Percentiles rank a stretch among this genome's conserved stretches.
Conservation (phyloP, 2,797 vertebrate genomes). For the Sitta carolinensis region DNA sequence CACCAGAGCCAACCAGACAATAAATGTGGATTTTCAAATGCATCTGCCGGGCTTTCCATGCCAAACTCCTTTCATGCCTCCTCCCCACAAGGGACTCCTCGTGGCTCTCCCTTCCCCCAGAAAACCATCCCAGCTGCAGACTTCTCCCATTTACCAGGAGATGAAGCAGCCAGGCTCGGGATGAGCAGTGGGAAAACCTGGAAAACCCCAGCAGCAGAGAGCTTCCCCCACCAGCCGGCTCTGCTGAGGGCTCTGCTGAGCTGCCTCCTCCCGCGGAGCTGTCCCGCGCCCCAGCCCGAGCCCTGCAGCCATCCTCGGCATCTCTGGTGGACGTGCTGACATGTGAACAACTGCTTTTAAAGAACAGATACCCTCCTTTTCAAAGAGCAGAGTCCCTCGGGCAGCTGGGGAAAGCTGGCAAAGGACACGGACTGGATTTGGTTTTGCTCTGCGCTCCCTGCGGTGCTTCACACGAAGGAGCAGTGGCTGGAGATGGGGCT, state of each 20-base stretch:
- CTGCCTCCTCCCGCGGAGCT: not conserved
- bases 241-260: constrained; percentile 29
- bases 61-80: not conserved
- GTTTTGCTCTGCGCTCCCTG: not conserved
- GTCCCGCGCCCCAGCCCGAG: not conserved
- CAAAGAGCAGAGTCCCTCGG: constrained; percentile 35
- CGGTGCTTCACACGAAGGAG: not conserved
- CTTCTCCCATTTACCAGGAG: not conserved
- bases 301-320: not conserved
- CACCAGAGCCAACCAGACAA: not conserved
- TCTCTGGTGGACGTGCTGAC: constrained; percentile 1
- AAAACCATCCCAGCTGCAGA: not conserved
- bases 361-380: constrained; percentile 20
- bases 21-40: not conserved
- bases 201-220: not conserved
- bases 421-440: not conserved
- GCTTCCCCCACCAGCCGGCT: not conserved
- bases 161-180: not conserved
- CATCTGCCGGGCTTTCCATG: not conserved
- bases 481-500: not conserved
- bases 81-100: not conserved
- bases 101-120: not conserved
- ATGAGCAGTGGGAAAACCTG: not conserved
- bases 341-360: constrained; percentile 26
- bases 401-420: constrained; percentile 27